phyloP scores from a whole-genome alignment of 2,797 vertebrate genomes.

The Ibycter americanus region DNA sequence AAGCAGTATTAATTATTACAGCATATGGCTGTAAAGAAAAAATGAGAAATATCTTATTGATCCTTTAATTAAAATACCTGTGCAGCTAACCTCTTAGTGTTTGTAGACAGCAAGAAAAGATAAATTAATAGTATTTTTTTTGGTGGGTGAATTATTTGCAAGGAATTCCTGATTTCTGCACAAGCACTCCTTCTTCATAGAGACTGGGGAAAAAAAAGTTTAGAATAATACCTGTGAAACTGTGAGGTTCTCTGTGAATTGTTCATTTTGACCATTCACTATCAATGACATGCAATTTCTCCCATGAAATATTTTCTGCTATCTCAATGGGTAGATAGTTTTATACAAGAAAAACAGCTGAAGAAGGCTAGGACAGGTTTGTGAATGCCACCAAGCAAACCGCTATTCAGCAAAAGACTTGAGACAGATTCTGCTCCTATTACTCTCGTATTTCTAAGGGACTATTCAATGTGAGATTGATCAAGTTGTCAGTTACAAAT shows the following conservation, averaged over 20 bases:
- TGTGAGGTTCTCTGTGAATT: background rate
- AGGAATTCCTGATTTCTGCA: background rate
- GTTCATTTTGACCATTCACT: conserved; percentile 6
- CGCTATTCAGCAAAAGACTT: conserved; percentile 19
- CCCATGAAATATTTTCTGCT: conserved; percentile 8
- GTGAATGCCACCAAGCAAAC: conserved; percentile 16
- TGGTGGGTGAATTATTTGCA: background rate
- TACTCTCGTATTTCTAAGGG: conserved; percentile 43
- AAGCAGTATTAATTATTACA: conserved; percentile 27
- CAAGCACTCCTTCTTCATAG: background rate
- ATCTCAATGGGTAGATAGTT: background rate
- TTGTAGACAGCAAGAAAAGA: background rate
- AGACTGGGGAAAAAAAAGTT: background rate
- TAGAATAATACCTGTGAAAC: conserved; percentile 18
- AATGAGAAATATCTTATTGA: background rate
- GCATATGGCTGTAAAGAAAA: background rate
- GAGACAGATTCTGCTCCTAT: conserved; percentile 43
- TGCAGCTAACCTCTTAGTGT: background rate
- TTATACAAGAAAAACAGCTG: conserved; percentile 13
- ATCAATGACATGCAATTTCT: conserved; percentile 24
- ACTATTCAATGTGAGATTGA: conserved; percentile 51
- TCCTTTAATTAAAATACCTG: conserved; percentile 1
- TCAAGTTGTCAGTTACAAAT: conserved; percentile 61
- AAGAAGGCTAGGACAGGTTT: conserved; percentile 15
- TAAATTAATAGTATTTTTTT: background rate